A percentile compares a stretch with the other conserved stretches of the same genome.
Evolutionary conservation across 1,140 invertebrate genomes (phyloP).

Genomic region (Scaptomyza hsui): DNA sequence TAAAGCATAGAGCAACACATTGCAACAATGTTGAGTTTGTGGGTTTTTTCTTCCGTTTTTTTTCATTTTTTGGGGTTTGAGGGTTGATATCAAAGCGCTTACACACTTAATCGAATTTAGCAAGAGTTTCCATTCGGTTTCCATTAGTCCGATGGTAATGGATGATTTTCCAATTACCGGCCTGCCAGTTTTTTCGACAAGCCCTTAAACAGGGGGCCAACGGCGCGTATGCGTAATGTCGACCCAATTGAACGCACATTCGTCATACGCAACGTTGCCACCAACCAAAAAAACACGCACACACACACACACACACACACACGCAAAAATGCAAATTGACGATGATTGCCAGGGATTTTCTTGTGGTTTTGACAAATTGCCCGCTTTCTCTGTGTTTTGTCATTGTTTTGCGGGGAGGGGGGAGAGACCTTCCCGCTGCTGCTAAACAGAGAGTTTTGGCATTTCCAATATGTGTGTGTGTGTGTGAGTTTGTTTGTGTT

Average conservation of each 20-base stretch:
- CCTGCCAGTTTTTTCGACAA: constrained; percentile 45
- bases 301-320: constrained; percentile 1
- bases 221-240: constrained; percentile 61
- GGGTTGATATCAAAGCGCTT: constrained; percentile 65
- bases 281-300: too few species aligned
- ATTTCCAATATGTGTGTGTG: constrained; percentile 45
- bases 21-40: constrained; percentile 11
- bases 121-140: constrained; percentile 72
- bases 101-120: constrained; percentile 77
- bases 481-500: constrained; percentile 2
- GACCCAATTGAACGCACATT: constrained; percentile 62
- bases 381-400: constrained; percentile 57
- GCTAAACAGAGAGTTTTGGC: constrained; percentile 65
- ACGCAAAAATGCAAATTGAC: constrained; percentile 68
- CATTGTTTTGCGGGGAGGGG: constrained; percentile 9
- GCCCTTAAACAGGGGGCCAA: background rate
- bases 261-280: constrained; percentile 52
- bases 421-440: constrained; percentile 30
- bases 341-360: constrained; percentile 49
- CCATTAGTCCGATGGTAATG: constrained; percentile 75
- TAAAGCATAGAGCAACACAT: constrained; percentile 21
- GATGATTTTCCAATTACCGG: constrained; percentile 81
- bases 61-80: constrained; percentile 1
- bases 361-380: constrained; percentile 73
- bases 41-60: background rate